phyloP scores from a whole-genome alignment of 2,113 vertebrate genomes.

The Mola mola region DNA sequence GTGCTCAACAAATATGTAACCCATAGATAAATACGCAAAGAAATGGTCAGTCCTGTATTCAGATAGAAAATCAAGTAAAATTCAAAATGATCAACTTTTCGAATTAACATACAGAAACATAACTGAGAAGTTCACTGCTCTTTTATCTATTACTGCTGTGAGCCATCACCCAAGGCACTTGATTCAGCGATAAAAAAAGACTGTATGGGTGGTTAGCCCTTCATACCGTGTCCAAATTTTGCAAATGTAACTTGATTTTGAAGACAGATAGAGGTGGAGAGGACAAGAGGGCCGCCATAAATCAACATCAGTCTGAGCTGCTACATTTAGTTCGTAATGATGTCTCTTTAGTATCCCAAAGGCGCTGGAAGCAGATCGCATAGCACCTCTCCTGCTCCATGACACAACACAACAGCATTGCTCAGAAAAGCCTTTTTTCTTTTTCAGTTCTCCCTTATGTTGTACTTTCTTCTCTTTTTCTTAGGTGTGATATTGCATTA shows the following conservation, averaged over 20 bases:
- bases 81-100: too few species aligned
- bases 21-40: too few species aligned
- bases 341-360: conserved; percentile 58
- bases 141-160: not conserved
- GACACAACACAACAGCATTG: conserved; percentile 52
- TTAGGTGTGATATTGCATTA: too few species aligned
- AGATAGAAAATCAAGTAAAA: too few species aligned
- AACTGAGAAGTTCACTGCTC: too few species aligned
- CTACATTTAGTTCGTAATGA: conserved; percentile 71
- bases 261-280: conserved; percentile 65
- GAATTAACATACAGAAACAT: too few species aligned
- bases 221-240: conserved; percentile 63
- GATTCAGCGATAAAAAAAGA: conserved; percentile 18
- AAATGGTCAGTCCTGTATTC: too few species aligned
- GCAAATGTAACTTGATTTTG: conserved; percentile 67
- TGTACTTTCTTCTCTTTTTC: not conserved
- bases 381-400: conserved; percentile 50
- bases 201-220: conserved; percentile 52
- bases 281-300: conserved; percentile 72
- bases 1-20: too few species aligned
- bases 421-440: conserved; percentile 25
- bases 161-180: not conserved
- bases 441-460: conserved; percentile 24
- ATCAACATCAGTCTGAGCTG: conserved; percentile 78
- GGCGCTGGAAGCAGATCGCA: conserved; percentile 53